Percentiles rank a stretch among this genome's conserved stretches.
phyloP scores from a whole-genome alignment of 1,140 invertebrate species.

The Drosophila obscura region DNA sequence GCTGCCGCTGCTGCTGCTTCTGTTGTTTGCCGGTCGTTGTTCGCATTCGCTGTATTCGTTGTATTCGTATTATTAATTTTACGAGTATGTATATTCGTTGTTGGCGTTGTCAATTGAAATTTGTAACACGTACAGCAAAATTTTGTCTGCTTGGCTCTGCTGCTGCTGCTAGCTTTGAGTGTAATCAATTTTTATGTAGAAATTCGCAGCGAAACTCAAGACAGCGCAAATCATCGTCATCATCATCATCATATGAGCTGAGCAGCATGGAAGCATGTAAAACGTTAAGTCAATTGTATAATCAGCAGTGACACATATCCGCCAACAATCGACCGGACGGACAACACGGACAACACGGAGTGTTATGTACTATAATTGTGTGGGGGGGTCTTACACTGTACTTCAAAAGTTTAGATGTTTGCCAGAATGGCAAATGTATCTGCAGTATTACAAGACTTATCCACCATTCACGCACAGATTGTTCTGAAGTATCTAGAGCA shows the following conservation, averaged over 20 bases:
- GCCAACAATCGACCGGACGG: slow-evolving; percentile 12
- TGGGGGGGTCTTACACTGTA: no score
- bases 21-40: slow-evolving; percentile 44
- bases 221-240: slow-evolving; percentile 3
- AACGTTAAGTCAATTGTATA: slow-evolving; percentile 48
- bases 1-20: slow-evolving; percentile 31
- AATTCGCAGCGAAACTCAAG: slow-evolving; percentile 21
- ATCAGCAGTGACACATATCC: slow-evolving; percentile 58
- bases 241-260: no score
- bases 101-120: slow-evolving; percentile 47
- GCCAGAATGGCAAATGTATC: no score
- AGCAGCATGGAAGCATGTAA: slow-evolving; percentile 8
- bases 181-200: slow-evolving; percentile 54
- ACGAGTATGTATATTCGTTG: slow-evolving; percentile 1
- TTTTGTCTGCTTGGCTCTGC: slow-evolving; percentile 31
- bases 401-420: no score
- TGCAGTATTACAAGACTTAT: no score
- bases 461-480: no score
- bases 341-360: not conserved
- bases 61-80: no score
- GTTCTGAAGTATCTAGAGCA: no score
- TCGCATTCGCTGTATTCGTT: slow-evolving; percentile 50
- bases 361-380: no score
- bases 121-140: slow-evolving; percentile 46
- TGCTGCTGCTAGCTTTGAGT: slow-evolving; percentile 24